Conservation (phyloP, 2,113 vertebrate genomes). For the Chloropsis hardwickii region DNA sequence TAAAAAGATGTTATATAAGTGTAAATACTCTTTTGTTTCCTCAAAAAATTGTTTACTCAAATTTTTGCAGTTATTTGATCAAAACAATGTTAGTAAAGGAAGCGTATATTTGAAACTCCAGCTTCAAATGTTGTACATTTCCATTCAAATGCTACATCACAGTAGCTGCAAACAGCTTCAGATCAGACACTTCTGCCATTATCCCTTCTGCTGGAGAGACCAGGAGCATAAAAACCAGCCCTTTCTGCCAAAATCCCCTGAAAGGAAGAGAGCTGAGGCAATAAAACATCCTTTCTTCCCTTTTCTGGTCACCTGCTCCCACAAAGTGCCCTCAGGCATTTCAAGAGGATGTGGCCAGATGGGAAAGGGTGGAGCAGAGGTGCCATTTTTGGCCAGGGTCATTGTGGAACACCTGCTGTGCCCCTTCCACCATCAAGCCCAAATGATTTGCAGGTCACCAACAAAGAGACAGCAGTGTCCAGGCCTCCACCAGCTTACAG, state of each 20-base stretch:
- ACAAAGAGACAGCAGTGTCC: neutral
- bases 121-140: neutral
- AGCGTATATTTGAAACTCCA: neutral
- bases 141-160: neutral
- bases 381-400: neutral
- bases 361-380: conserved; percentile 17
- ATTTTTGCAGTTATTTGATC: neutral
- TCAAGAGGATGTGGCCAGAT: neutral
- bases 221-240: neutral
- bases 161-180: neutral
- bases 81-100: neutral
- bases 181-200: neutral
- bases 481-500: neutral
- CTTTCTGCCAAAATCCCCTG: conserved; percentile 16
- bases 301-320: neutral
- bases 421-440: neutral
- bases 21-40: neutral
- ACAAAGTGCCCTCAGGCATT: neutral
- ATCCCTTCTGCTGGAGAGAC: neutral
- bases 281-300: conserved; percentile 47
- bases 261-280: conserved; percentile 28
- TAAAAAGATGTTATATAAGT: neutral
- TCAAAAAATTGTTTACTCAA: neutral
- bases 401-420: neutral
- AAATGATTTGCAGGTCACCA: neutral